These are phyloP conservation scores for Seriola aureovittata DNA, from an alignment of 2,113 vertebrate genomes.

Conservation along the genomic window DNA sequence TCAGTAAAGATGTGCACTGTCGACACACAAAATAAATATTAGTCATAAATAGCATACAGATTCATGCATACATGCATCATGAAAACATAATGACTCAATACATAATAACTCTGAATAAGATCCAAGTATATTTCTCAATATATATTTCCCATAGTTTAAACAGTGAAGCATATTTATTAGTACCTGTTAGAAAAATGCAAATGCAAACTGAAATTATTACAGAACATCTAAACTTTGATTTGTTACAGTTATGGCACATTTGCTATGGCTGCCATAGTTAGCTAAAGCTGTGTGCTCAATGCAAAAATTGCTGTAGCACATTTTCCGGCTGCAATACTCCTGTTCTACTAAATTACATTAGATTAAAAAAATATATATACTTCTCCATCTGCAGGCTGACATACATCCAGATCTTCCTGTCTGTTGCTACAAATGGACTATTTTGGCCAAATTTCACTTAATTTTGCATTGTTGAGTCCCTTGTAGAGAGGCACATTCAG, in stretches of 20 bases:
- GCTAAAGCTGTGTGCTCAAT: neutral
- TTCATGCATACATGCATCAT: neutral
- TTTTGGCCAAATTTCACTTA: neutral
- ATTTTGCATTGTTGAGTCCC: neutral
- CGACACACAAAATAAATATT: constrained; percentile 18
- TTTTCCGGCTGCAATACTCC: neutral
- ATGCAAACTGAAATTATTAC: neutral
- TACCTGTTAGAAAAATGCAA: neutral
- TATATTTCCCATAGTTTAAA: neutral
- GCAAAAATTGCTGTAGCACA: neutral
- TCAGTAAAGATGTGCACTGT: neutral
- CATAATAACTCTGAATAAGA: neutral
- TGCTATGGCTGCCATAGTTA: no score
- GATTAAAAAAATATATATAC: neutral
- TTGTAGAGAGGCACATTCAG: neutral
- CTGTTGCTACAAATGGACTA: neutral
- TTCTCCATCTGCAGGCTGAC: constrained; percentile 19
- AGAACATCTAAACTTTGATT: neutral
- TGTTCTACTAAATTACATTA: neutral
- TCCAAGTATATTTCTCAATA: neutral
- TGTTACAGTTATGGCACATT: neutral
- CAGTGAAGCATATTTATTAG: neutral
- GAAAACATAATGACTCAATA: neutral
- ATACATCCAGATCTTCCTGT: constrained; percentile 19
- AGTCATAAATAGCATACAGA: neutral